Conservation (phyloP, 1,140 invertebrate genomes). For the Nasonia longicornis region DNA sequence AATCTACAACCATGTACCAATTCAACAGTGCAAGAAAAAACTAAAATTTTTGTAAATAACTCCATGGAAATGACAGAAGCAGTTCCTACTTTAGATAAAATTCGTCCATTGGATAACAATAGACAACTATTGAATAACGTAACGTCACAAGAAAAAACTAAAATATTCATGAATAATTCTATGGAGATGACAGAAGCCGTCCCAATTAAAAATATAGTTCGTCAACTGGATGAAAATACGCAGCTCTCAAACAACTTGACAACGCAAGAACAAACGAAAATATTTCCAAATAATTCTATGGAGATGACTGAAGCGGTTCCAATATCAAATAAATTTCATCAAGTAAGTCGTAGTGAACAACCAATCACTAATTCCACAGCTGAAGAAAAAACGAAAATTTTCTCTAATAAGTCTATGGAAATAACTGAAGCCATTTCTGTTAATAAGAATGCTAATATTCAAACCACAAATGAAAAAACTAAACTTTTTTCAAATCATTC, state of each 20-base stretch:
- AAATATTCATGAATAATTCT: constrained; percentile 32
- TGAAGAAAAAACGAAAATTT: constrained; percentile 21
- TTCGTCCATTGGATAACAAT: background rate
- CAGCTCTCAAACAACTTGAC: background rate
- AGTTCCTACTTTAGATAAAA: background rate
- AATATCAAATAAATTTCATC: background rate
- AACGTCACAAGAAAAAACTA: constrained; percentile 10
- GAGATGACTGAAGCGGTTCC: constrained; percentile 8
- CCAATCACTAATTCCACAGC: background rate
- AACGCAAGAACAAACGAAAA: constrained; percentile 14
- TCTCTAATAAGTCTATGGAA: constrained; percentile 8
- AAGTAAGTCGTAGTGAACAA: background rate
- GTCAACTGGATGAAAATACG: background rate
- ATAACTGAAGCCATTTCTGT: background rate
- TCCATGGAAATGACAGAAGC: constrained; percentile 28
- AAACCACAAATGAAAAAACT: background rate
- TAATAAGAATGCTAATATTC: background rate
- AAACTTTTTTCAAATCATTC: constrained; percentile 24
- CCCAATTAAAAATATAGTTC: background rate
- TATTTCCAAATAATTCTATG: constrained; percentile 3
- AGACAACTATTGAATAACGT: background rate
- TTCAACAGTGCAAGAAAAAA: constrained; percentile 9
- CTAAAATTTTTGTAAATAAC: constrained; percentile 10
- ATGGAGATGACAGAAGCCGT: constrained; percentile 40
- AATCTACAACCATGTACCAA: background rate